Base-by-base conservation (phyloP, 2,797 vertebrate genomes). In the Amblyopsis hoosieri region DNA sequence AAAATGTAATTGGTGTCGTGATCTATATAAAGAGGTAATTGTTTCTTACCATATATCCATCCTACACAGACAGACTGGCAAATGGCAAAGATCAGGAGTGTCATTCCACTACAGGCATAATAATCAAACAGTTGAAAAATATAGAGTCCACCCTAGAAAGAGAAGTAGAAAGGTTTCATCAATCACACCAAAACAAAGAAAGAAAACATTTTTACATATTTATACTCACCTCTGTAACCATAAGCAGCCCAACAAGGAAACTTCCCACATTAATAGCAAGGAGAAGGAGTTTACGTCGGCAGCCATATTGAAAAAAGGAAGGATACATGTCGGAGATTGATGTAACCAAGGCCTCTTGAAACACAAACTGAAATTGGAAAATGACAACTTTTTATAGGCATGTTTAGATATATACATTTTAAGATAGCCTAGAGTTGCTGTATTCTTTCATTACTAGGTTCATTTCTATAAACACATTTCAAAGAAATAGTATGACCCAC, bases 341-440 rank as follows among this genome's bases (percentile, higher is more conserved):
- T 1, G 96, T 98, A 76, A 97, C 94, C 91, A 98, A 66, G n/a
- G 95, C 92, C 86, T 99, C 97, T 67, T 95, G 87, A 71, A 91
- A 94, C 50, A 98, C 95, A 29, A 99, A 99, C 97, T 98, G 67
- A 31, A 12, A 62, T 3, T 11, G 57, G 45, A 19, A 19, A 19
- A 19, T 19, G 19, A 19, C 19, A 19, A 19, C 19, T 19, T 37
- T 37, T 6, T 37, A 37, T 6, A 37, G 33, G 33, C 1, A 37
- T 37, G 33, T 37, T 37, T 37, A 37, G 5, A 37, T 37, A 37
- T 1, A 6, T 37, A 37, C 5, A 37, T 8, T 6, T 37, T 37
- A 33, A 33, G 33, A 4, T 33, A 33, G 2, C 33, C 4, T 37
- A 37, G 33, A 37, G 33, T n/a, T 19, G 19, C 19, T 19, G 19